Base-by-base conservation (phyloP, 2,113 vertebrate species). In the Silurus glanis region DNA sequence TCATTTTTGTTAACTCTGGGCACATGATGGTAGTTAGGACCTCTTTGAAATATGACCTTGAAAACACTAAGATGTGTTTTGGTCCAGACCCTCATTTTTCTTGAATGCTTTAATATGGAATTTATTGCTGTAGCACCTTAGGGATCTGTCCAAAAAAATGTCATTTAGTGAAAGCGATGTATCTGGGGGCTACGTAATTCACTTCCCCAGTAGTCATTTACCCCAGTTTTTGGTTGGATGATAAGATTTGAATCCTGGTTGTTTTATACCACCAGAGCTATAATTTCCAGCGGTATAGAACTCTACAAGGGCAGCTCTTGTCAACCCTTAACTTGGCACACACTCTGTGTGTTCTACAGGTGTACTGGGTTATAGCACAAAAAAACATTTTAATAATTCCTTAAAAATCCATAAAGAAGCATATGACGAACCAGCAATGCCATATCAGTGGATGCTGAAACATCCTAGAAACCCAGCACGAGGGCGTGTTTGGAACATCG, bases 301-400 rank as follows among this genome's bases (percentile, higher is more conserved):
- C 56, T 23, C 49, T 78, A 14, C 17, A 61, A 45, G 56, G 78
- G 56, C 56, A 80, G 78, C 78, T 61, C 17, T 6, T 13, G 19
- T 61, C 28, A 80, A 59, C 28, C 25, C 78, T 61, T 61, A 80
- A 59, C 78, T 61, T 61, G 58, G 17, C 17, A 61, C 78, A 47
- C 28, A 14, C 56, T 61, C 19, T 6, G 17, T 61, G 78, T 78
- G 74, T 55, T 74, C 71, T 37, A 23, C 4, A 23, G 71, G 47
- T 79, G 14, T 58, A 80, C 78, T 61, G 78, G 56, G 78, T 61
- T 61, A 80, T 47, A 80, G 78, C 78, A 80, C 78, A 80, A 80
- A 58, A 80, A 23, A 23, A 7, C 12, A 17, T 55, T 37, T 37
- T 37, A 37, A 14, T 12, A 53, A 6, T 25, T 25, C 76, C 25